Conservation (phyloP, 2,113 vertebrate species). For the Columba livia region DNA sequence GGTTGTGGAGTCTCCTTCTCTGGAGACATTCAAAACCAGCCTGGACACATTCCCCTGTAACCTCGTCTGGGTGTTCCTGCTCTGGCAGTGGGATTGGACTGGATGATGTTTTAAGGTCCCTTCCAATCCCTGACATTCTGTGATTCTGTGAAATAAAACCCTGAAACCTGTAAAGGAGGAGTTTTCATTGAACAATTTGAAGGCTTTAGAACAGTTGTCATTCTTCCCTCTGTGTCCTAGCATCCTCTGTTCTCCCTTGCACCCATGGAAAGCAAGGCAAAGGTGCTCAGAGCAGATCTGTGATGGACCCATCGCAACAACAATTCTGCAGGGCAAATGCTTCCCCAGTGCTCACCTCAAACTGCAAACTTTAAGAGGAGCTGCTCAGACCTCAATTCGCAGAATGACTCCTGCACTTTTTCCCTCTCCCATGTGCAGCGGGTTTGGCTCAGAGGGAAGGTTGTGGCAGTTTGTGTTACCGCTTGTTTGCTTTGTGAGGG, state of each 20-base stretch:
- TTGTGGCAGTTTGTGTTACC: not conserved
- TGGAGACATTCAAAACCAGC: too few relatives aligned
- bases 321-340: not conserved
- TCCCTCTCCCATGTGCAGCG: not conserved
- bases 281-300: not conserved
- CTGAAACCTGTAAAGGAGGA: not conserved
- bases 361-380: not conserved
- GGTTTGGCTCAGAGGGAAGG: not conserved
- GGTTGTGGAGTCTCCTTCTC: too few relatives aligned
- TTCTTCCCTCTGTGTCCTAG: not conserved
- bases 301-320: not conserved
- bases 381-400: not conserved
- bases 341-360: not conserved
- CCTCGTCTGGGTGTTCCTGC: too few relatives aligned
- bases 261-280: accelerated
- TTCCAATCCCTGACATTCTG: too few relatives aligned
- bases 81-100: too few relatives aligned
- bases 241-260: not conserved
- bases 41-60: too few relatives aligned
- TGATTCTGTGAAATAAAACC: not conserved
- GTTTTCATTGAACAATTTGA: not conserved
- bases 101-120: too few relatives aligned
- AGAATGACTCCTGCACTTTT: accelerated
- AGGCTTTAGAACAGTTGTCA: not conserved
- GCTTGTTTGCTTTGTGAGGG: not conserved